Percentiles rank a stretch among this genome's conserved stretches.
Conservation (phyloP, 2,888 invertebrate species). For the Euplexia lucipara region DNA sequence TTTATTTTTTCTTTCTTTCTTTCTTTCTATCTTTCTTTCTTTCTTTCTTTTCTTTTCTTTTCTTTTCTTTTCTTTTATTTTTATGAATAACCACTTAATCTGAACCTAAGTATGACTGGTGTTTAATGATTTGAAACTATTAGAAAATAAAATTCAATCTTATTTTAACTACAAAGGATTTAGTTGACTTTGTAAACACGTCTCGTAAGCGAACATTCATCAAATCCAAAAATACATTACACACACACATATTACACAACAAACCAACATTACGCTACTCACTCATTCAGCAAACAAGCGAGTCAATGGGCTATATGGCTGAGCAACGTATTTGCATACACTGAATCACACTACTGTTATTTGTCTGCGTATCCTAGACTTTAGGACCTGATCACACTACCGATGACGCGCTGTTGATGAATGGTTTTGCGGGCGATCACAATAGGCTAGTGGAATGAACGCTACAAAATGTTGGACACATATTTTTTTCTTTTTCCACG, state of each 20-base stretch:
- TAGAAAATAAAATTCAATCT: not conserved
- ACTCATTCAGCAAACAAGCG: constrained; percentile 72
- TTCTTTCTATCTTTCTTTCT: too few relatives aligned
- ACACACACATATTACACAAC: constrained; percentile 52
- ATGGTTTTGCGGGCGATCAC: constrained; percentile 5
- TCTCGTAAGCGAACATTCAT: constrained; percentile 7
- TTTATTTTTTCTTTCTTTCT: too few relatives aligned
- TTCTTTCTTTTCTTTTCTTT: too few relatives aligned
- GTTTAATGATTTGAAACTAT: not conserved
- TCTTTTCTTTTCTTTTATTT: too few relatives aligned
- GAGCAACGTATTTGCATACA: constrained; percentile 73
- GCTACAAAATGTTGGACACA: too few relatives aligned
- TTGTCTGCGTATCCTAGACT: constrained; percentile 59
- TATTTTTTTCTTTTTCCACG: too few relatives aligned
- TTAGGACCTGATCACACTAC: constrained; percentile 45
- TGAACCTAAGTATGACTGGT: not conserved
- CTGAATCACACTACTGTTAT: constrained; percentile 75
- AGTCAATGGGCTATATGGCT: constrained; percentile 67
- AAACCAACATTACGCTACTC: constrained; percentile 60
- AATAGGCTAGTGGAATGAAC: too few relatives aligned
- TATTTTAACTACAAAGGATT: not conserved
- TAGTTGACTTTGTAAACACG: constrained; percentile 5
- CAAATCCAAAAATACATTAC: constrained; percentile 44
- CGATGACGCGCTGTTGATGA: constrained; percentile 16
- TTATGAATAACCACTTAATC: too few relatives aligned